Evolutionary conservation across 2,888 invertebrate species (phyloP), one percentile per base, ranked within the genome.

Genomic region (Acanthococcus lagerstroemiae): DNA sequence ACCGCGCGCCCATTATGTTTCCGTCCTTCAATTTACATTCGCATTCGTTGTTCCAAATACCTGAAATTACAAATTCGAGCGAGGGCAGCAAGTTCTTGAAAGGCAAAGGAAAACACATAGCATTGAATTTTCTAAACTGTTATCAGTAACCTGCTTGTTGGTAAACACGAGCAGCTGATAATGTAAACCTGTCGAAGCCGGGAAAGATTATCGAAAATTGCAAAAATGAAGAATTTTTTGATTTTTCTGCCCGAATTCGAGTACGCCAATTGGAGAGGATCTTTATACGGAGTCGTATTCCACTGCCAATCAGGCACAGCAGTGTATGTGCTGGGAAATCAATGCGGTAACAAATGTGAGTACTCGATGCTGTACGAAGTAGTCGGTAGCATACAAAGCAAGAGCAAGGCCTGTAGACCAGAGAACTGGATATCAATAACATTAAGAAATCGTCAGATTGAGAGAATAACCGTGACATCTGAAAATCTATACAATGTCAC

Each of bases 281-380:
- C 30, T 6, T 30, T 66, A 21, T 66, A 46, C 17, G 66, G 66
- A n/a, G 9, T 56, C 4, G 37, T 66, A 4, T 19, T 22, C 19
- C 5, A 12, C 3, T 21, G 17, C 4, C 30, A 66, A 48, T 26
- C 22, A 48, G 66, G 50, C 2, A 56, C 48, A n/a, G 56, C 50
- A 1, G 22, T 66, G 48, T 66, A 66, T 21, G 27, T 66, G 5
- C 55, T 66, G n/a, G 66, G 66, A 17, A n/a, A 7, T 9, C 19
- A 26, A 17, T 48, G 37, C 17, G n/a, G 44, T 19, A 3, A 1
- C 4, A 6, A 55, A 12, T 55, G 55, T 21, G 17, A 55, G 24
- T 48, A 22, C 50, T 17, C 30, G 17, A n/a, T 24, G 0, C 46
- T 25, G 0, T 66, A 57, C 24, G 57, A 66, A 56, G 46, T 56